These are phyloP conservation scores for Upupa epops DNA, from an alignment of 2,113 vertebrate species.

Conservation along the genomic window DNA sequence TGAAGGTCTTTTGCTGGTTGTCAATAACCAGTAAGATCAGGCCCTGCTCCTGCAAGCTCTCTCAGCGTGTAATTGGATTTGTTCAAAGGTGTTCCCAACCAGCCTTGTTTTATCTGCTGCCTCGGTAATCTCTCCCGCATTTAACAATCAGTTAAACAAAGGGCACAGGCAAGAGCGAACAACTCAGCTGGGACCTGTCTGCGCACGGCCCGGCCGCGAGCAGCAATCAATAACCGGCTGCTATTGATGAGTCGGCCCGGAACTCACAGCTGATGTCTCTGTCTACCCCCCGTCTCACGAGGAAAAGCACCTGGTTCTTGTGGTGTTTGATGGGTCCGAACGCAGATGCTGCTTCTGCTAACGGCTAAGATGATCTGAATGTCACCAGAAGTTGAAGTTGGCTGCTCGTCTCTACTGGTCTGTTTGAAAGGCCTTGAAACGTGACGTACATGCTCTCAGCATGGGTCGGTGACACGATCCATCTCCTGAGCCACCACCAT, in stretches of 20 bases:
- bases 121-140: background rate
- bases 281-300: rapidly evolving
- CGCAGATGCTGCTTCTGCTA: background rate
- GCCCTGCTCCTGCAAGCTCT: background rate
- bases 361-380: background rate
- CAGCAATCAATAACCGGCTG: background rate
- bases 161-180: background rate
- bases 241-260: background rate
- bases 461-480: background rate
- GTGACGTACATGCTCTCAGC: background rate
- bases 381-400: background rate
- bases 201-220: background rate
- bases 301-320: background rate
- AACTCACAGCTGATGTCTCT: background rate
- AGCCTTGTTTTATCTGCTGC: background rate
- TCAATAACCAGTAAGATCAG: background rate
- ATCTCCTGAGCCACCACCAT: background rate
- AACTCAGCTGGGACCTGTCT: background rate
- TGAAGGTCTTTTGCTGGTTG: background rate
- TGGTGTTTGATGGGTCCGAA: background rate
- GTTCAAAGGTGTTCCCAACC: background rate
- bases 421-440: background rate
- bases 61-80: background rate
- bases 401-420: background rate
- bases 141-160: background rate